Conservation (phyloP, 2,113 vertebrate genomes). For the Zapus hudsonius region DNA sequence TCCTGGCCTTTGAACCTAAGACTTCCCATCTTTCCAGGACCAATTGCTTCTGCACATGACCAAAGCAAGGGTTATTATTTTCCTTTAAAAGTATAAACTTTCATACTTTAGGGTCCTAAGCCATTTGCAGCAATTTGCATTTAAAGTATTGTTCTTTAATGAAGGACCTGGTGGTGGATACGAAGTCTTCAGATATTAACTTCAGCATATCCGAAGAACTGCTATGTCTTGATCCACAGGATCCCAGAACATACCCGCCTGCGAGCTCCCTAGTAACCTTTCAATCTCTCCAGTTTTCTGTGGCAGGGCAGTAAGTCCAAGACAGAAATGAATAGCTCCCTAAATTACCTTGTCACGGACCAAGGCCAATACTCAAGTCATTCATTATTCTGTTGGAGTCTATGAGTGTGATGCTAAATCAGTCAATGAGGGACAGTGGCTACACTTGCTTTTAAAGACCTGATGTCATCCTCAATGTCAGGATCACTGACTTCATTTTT, state of each 20-base stretch:
- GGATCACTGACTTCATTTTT: background rate
- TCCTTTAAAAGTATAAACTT: slow-evolving; percentile 16
- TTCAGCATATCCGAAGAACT: background rate
- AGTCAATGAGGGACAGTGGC: background rate
- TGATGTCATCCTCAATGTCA: background rate
- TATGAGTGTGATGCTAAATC: slow-evolving; percentile 31
- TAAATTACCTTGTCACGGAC: slow-evolving; percentile 48
- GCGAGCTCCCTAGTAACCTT: background rate
- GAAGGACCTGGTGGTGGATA: background rate
- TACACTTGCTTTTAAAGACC: background rate
- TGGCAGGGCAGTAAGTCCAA: background rate
- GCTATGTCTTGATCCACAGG: slow-evolving; percentile 12
- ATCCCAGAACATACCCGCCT: background rate
- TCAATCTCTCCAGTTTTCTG: background rate
- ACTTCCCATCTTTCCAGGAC: background rate
- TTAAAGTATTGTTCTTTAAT: background rate
- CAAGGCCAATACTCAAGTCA: slow-evolving; percentile 53
- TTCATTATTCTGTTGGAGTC: slow-evolving; percentile 53
- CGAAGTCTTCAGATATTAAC: background rate
- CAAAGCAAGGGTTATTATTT: background rate
- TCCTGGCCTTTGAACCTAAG: background rate
- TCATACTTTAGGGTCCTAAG: background rate
- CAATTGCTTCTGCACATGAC: background rate
- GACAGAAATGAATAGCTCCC: slow-evolving; percentile 62
- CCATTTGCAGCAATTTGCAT: background rate